Conservation (phyloP, 2,888 invertebrate species). For the Caenorhabditis imperialis region DNA sequence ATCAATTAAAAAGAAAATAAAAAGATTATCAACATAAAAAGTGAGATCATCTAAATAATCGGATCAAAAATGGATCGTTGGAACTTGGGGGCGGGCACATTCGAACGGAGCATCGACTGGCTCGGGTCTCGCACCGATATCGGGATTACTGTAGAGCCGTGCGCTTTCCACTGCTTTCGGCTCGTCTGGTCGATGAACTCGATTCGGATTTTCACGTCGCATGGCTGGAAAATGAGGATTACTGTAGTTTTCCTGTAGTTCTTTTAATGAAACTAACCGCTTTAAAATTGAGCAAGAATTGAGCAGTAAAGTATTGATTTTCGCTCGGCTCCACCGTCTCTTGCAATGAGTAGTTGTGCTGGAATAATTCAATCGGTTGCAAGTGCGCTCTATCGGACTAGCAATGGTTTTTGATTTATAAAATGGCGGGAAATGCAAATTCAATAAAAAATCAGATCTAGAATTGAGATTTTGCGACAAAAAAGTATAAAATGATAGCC, state of each 20-base stretch:
- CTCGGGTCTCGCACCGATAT: slow-evolving; percentile 31
- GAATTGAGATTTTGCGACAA: no score
- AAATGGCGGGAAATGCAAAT: no score
- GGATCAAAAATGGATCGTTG: no score
- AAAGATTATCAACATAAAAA: no score
- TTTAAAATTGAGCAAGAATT: slow-evolving; percentile 53
- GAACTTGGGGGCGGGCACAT: neutral
- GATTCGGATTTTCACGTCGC: slow-evolving; percentile 58
- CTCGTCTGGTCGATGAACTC: slow-evolving; percentile 60
- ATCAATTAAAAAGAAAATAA: no score
- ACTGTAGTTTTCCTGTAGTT: neutral
- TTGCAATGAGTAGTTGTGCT: no score
- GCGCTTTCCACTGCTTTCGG: slow-evolving; percentile 55
- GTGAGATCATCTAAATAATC: no score
- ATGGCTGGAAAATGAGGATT: slow-evolving; percentile 40
- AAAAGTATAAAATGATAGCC: no score
- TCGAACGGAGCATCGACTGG: neutral
- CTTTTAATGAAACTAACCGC: slow-evolving; percentile 15
- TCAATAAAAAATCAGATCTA: no score
- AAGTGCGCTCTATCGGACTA: neutral
- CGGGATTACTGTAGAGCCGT: slow-evolving; percentile 32
- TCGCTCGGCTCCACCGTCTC: slow-evolving; percentile 46
- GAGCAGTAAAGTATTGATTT: slow-evolving; percentile 55
- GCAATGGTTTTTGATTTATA: no score
- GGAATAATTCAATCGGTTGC: no score